phyloP scores from a whole-genome alignment of 2,113 vertebrate species.

The Pituophis catenifer region DNA sequence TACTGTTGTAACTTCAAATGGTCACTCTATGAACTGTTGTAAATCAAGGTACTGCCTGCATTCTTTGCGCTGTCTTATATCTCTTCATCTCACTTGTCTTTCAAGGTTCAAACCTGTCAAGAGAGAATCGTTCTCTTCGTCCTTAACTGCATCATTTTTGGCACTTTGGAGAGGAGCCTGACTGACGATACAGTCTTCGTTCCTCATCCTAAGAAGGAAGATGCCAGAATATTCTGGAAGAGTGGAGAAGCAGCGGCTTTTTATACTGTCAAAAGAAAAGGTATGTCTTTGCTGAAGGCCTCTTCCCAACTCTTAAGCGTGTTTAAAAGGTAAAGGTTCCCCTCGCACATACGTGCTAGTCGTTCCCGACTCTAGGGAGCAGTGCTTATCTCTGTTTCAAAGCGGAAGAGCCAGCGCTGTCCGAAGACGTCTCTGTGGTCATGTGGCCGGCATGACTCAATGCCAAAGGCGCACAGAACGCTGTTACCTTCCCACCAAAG shows the following conservation, averaged over 20 bases:
- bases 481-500: too few species aligned
- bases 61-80: not conserved
- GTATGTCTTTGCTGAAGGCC: slow-evolving; percentile 60
- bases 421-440: too few species aligned
- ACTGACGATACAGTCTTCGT: slow-evolving; percentile 78
- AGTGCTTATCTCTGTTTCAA: too few species aligned
- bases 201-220: slow-evolving; percentile 77
- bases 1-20: not conserved
- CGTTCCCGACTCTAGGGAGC: too few species aligned
- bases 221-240: slow-evolving; percentile 86
- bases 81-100: not conserved
- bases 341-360: too few species aligned
- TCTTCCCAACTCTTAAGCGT: slow-evolving; percentile 17
- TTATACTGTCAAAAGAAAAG: slow-evolving; percentile 88
- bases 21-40: not conserved
- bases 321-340: not conserved
- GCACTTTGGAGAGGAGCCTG: slow-evolving; percentile 72
- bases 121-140: slow-evolving; percentile 90
- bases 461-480: too few species aligned
- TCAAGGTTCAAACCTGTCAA: slow-evolving; percentile 82
- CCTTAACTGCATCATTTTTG: slow-evolving; percentile 84
- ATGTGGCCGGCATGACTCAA: too few species aligned
- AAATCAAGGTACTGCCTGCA: not conserved
- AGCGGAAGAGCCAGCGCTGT: too few species aligned
- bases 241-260: slow-evolving; percentile 82